phyloP scores from a whole-genome alignment of 2,113 vertebrate species.

The Silurus glanis region DNA sequence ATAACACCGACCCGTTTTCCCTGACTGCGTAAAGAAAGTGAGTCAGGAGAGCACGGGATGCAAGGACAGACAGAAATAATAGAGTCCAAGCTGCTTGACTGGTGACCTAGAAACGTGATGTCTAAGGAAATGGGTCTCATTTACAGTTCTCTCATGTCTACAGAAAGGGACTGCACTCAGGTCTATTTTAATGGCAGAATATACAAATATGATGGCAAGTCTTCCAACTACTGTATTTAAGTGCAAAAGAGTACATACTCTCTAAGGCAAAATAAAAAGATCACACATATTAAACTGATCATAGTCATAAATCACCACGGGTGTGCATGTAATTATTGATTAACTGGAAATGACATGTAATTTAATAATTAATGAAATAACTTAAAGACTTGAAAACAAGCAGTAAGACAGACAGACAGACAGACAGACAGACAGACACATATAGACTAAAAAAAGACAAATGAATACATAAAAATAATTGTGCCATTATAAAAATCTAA shows the following conservation, averaged over 20 bases:
- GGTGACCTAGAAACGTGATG: slow-evolving; percentile 15
- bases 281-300: neutral
- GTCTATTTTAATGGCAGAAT: neutral
- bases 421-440: too few relatives aligned
- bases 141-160: slow-evolving; percentile 11
- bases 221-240: neutral
- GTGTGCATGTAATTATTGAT: neutral
- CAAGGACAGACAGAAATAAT: slow-evolving; percentile 20
- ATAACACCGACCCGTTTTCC: neutral
- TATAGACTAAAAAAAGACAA: too few relatives aligned
- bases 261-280: neutral
- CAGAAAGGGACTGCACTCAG: neutral
- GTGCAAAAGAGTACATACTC: neutral
- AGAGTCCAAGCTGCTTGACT: slow-evolving; percentile 9
- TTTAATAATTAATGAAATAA: too few relatives aligned
- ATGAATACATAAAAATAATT: too few relatives aligned
- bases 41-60: neutral
- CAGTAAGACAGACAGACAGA: too few relatives aligned
- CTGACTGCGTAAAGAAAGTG: neutral
- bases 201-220: neutral
- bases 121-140: slow-evolving; percentile 8
- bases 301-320: neutral
- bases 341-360: too few relatives aligned
- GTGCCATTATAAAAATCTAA: too few relatives aligned
- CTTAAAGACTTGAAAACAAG: too few relatives aligned